A percentile compares a stretch with the other conserved stretches of the same genome.
Conservation (phyloP, 1,140 invertebrate genomes). For the Drosophila ercepeae region DNA sequence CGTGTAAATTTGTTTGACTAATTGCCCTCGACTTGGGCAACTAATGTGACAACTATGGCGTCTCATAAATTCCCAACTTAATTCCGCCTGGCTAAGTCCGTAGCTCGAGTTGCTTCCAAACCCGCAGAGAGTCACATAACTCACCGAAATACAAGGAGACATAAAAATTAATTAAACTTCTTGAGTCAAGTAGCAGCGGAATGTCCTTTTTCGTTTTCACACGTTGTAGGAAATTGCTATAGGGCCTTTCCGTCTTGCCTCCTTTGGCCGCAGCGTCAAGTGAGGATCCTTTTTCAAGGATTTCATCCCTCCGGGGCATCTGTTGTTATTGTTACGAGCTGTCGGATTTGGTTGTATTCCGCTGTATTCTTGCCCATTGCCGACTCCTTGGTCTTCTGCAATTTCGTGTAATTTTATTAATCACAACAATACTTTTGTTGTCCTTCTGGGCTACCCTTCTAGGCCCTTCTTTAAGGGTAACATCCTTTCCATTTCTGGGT, state of each 20-base stretch:
- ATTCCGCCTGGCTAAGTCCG: slow-evolving; percentile 52
- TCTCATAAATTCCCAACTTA: slow-evolving; percentile 68
- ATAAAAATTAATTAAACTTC: slow-evolving; percentile 77
- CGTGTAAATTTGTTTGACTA: slow-evolving; percentile 57
- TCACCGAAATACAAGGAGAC: slow-evolving; percentile 51
- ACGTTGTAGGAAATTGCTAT: slow-evolving; percentile 51
- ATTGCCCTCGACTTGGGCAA: slow-evolving; percentile 41
- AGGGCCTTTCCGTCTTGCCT: slow-evolving; percentile 16
- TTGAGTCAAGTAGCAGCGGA: slow-evolving; percentile 57
- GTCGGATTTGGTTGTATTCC: slow-evolving; percentile 66
- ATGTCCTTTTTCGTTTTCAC: slow-evolving; percentile 71
- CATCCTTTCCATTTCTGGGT: slow-evolving; percentile 43
- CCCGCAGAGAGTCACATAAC: slow-evolving; percentile 73
- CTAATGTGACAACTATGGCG: slow-evolving; percentile 22
- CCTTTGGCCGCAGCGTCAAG: slow-evolving; percentile 63
- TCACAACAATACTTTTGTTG: slow-evolving; percentile 79
- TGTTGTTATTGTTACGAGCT: slow-evolving; percentile 72
- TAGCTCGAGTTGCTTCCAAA: slow-evolving; percentile 22
- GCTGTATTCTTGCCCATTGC: slow-evolving; percentile 6
- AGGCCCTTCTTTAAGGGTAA: neutral
- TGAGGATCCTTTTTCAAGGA: slow-evolving; percentile 59
- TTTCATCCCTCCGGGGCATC: slow-evolving; percentile 39
- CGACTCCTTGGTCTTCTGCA: slow-evolving; percentile 25
- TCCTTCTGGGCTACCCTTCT: neutral
- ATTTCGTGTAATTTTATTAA: slow-evolving; percentile 80